Evolutionary conservation across 1,140 invertebrate genomes (phyloP).

Genomic region (Bombus sylvicola): DNA sequence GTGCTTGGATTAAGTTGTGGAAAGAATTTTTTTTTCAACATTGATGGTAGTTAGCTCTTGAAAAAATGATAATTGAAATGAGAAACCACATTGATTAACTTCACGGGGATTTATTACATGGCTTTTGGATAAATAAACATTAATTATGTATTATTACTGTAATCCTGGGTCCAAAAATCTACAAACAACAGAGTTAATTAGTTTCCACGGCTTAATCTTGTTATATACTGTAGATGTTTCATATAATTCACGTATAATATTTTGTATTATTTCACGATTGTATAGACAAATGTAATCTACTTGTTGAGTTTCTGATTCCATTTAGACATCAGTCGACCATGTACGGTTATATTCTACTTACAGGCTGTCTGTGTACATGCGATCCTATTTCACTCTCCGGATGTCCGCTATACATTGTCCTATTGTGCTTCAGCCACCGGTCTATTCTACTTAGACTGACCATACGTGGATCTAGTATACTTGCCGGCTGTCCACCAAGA

Average conservation of each 20-base stretch:
- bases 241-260: background rate
- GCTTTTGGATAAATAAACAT: too few relatives aligned
- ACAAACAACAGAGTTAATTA: background rate
- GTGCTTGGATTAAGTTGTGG: too few relatives aligned
- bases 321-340: background rate
- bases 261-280: background rate
- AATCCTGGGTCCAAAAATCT: too few relatives aligned
- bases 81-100: too few relatives aligned
- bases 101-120: too few relatives aligned
- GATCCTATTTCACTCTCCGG: conserved; percentile 3
- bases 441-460: conserved; percentile 9
- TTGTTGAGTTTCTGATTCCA: background rate
- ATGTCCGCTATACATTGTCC: background rate
- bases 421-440: background rate
- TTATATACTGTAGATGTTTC: background rate
- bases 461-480: background rate
- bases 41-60: background rate
- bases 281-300: background rate
- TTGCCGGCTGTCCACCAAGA: background rate
- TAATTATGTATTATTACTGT: too few relatives aligned
- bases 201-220: background rate
- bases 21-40: too few relatives aligned
- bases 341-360: background rate
- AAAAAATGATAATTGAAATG: background rate
- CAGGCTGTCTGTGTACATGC: background rate